These are phyloP conservation scores for Ichneumoninae sp. DNA, from an alignment of 2,888 invertebrate genomes.

Conservation along the genomic window DNA sequence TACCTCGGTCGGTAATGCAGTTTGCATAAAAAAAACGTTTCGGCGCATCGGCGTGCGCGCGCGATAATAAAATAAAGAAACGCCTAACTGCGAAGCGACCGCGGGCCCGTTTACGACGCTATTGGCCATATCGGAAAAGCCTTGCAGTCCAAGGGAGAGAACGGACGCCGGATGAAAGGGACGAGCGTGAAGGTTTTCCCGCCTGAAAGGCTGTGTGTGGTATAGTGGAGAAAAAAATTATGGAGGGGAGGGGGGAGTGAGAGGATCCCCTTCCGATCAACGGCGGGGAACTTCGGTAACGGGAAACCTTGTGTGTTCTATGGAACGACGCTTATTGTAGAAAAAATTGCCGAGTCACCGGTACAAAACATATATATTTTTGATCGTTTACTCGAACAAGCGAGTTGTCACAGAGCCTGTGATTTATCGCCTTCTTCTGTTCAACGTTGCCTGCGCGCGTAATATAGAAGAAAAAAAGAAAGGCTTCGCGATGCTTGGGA, in stretches of 20 bases:
- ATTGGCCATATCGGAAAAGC: constrained; percentile 15
- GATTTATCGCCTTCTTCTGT: constrained; percentile 2
- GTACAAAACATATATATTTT: background rate
- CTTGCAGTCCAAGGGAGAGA: constrained; percentile 2
- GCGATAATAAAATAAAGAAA: background rate
- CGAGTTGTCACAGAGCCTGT: background rate
- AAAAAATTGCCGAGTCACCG: constrained; percentile 10
- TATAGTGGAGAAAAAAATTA: constrained; percentile 7
- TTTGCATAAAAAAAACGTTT: no score
- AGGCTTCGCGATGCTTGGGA: background rate
- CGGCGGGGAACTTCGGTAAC: constrained; percentile 9
- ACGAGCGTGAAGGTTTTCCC: constrained; percentile 53
- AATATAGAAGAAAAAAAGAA: background rate
- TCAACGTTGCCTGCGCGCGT: background rate
- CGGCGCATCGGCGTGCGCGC: background rate
- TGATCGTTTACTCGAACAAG: background rate
- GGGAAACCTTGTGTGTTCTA: constrained; percentile 37
- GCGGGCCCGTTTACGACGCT: background rate
- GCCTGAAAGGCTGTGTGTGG: constrained; percentile 53
- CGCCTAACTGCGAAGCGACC: background rate
- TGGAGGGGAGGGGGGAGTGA: constrained; percentile 3
- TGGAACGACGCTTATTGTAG: constrained; percentile 18
- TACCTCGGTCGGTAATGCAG: no score
- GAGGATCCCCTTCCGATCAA: constrained; percentile 9
- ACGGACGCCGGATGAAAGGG: constrained; percentile 20